Percentiles rank a stretch among this genome's conserved stretches.
These are phyloP conservation scores for Lithophane socia DNA, from an alignment of 2,888 invertebrate genomes.

Conservation along the genomic window DNA sequence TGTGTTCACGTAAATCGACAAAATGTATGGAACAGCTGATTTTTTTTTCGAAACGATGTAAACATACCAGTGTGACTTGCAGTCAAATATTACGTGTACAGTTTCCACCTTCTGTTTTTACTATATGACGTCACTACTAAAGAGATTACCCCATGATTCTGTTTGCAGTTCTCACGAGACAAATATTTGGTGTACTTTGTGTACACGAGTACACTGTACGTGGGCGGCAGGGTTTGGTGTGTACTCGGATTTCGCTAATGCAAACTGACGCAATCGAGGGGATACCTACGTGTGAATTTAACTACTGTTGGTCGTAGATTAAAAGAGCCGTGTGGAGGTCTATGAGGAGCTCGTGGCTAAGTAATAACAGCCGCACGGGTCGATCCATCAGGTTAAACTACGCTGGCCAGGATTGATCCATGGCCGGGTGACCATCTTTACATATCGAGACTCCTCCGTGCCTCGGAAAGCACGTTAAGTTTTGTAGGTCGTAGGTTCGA, in stretches of 20 bases:
- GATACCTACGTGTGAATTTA: conserved; percentile 20
- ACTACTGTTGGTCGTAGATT: conserved; percentile 2
- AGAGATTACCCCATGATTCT: conserved; percentile 57
- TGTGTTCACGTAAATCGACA: too few relatives aligned
- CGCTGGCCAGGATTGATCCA: too few relatives aligned
- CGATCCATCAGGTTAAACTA: too few relatives aligned
- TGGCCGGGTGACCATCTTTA: too few relatives aligned
- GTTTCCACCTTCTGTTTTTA: conserved; percentile 9
- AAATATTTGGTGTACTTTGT: conserved; percentile 40
- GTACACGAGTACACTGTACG: conserved; percentile 17
- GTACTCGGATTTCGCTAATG: conserved; percentile 51
- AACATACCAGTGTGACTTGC: too few relatives aligned
- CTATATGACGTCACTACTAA: conserved; percentile 37
- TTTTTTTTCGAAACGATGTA: too few relatives aligned
- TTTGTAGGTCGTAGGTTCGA: too few relatives aligned
- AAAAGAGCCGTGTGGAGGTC: neutral
- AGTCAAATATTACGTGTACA: neutral
- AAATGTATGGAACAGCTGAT: too few relatives aligned
- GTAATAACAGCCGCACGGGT: too few relatives aligned
- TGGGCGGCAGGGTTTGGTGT: conserved; percentile 19
- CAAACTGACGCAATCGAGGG: conserved; percentile 42
- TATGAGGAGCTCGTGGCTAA: too few relatives aligned
- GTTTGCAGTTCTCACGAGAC: conserved; percentile 63
- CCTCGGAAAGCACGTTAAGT: too few relatives aligned
- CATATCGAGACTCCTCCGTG: too few relatives aligned